These are phyloP conservation scores for Ceryle rudis DNA, from an alignment of 2,797 vertebrate genomes.

Conservation along the genomic window DNA sequence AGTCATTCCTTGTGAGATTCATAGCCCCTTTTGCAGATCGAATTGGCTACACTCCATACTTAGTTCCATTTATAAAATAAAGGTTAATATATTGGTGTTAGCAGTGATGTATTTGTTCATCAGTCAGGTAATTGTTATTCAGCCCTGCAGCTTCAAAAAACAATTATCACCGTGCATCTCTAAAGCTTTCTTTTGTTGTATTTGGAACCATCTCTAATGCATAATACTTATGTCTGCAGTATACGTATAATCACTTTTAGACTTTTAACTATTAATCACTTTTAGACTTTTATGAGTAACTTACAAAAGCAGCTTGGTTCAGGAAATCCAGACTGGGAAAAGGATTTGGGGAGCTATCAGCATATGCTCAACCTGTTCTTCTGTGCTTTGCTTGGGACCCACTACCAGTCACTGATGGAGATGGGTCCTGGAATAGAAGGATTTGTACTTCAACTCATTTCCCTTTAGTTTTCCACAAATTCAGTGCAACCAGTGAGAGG, in stretches of 20 bases:
- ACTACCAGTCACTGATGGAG: not conserved
- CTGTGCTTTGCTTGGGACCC: not conserved
- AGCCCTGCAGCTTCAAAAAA: slow-evolving; percentile 8
- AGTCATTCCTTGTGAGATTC: slow-evolving; percentile 13
- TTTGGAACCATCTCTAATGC: not conserved
- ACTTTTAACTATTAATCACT: not conserved
- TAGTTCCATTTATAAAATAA: slow-evolving; percentile 57
- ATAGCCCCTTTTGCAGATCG: slow-evolving; percentile 37
- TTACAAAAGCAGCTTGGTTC: not conserved
- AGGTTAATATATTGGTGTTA: slow-evolving; percentile 40
- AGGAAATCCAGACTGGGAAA: not conserved
- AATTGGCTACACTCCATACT: not conserved
- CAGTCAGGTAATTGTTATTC: not conserved
- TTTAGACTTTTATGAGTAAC: not conserved
- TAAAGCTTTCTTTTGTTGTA: not conserved
- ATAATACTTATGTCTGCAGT: not conserved
- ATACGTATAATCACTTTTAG: not conserved
- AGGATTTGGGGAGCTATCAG: not conserved
- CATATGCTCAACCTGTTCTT: not conserved
- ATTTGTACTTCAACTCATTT: not conserved
- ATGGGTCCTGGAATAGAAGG: not conserved
- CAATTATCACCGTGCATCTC: not conserved
- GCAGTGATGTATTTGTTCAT: slow-evolving; percentile 24
- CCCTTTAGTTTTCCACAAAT: not conserved
- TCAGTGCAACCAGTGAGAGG: not conserved